phyloP scores from a whole-genome alignment of 2,113 vertebrate genomes.

The Dipodomys merriami region DNA sequence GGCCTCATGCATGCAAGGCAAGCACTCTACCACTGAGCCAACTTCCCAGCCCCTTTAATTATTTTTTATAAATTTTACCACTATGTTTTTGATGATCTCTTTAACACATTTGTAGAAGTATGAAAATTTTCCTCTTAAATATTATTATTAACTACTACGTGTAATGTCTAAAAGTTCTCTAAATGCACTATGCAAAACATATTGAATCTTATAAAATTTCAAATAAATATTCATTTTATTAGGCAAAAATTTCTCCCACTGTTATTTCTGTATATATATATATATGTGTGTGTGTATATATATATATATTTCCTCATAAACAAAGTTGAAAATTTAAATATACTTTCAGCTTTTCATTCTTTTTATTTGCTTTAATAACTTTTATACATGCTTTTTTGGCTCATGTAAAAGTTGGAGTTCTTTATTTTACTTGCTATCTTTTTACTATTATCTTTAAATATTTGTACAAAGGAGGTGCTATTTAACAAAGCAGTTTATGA shows the following conservation, averaged over 20 bases:
- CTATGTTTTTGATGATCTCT: neutral
- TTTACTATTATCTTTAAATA: neutral
- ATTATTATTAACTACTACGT: neutral
- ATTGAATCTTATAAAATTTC: neutral
- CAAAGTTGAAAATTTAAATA: neutral
- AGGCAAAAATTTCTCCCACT: neutral
- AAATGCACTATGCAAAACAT: neutral
- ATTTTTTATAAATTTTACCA: neutral
- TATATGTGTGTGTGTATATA: neutral
- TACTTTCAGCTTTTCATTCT: conserved; percentile 3
- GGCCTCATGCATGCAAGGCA: no score
- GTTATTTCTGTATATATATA: neutral
- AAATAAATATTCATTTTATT: neutral
- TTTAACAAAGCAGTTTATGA: no score
- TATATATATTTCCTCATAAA: conserved; percentile 40
- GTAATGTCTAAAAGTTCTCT: conserved; percentile 26
- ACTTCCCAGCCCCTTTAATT: neutral
- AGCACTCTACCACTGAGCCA: no score
- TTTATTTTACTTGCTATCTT: neutral
- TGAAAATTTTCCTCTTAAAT: conserved; percentile 13
- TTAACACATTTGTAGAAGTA: neutral
- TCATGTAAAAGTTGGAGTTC: conserved; percentile 6
- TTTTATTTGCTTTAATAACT: neutral
- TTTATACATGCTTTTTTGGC: neutral
- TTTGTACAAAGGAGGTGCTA: no score